Evolutionary conservation across 2,113 vertebrate genomes (phyloP), one percentile per base, ranked within the genome.

Genomic region (Chloropsis hardwickii): DNA sequence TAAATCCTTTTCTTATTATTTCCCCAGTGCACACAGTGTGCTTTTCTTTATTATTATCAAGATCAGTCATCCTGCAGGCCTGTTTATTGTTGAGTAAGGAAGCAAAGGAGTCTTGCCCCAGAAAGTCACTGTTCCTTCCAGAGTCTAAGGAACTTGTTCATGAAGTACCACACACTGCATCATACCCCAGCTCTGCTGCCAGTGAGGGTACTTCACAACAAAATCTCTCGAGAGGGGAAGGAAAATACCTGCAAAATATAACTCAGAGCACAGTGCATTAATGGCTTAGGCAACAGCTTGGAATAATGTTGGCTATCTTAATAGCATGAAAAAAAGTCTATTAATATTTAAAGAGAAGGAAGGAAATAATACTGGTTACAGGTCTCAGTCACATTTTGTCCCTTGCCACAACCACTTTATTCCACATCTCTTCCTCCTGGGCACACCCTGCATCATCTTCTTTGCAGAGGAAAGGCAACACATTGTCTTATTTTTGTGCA

Each of bases 311-410:
- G 17, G 42, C 35, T 60, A 70, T 14, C 53, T 51, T 48, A 40
- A 78, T 0, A 76, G 47, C 9, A 1, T 35, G 17, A 3, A 81
- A 54, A 53, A 74, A 19, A 42, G 19, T 33, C 40, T 56, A 40
- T 65, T 80, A 95, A 89, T 79, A 92, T 60, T 88, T 83, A 65
- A 88, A 92, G 50, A 77, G 53, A 89, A 92, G 42, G 57, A 91
- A 87, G 39, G 58, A 90, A 93, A 74, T 39, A 37, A 66, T 18
- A 73, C 24, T 54, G 33, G 51, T 54, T 81, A 92, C 35, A 39
- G 14, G 58, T 18, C 82, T 80, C 50, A 18, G 65, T 25, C 62
- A 69, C 5, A 3, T 79, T 64, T 80, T 73, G n/a, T 33, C 58
- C 42, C 39, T 61, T 92, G 66, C 45, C 48, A 53, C 42, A 77